Percentiles rank a stretch among this genome's conserved stretches.
Conservation (phyloP, 2,888 invertebrate genomes). For the Lissocephala sabroskyi region DNA sequence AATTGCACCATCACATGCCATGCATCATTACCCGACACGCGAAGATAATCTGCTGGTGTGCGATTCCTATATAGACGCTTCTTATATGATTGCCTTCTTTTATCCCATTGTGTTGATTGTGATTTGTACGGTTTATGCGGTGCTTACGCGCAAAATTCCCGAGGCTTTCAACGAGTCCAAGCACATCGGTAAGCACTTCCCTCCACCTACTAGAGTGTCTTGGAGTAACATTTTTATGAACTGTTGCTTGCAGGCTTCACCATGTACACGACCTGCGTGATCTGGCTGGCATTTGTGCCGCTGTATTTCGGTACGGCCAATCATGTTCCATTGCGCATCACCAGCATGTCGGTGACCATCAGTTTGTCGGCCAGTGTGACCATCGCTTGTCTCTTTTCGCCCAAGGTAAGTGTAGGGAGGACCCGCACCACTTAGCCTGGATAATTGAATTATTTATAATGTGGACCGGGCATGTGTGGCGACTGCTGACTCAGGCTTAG, state of each 20-base stretch:
- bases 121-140: conserved; percentile 96
- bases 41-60: conserved; percentile 95
- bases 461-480: no score
- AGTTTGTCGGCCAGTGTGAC: conserved; percentile 95
- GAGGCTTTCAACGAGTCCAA: conserved; percentile 99
- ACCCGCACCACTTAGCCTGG: no score
- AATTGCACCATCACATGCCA: conserved; percentile 90
- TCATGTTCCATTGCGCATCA: conserved; percentile 92
- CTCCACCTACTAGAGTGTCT: background rate
- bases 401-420: conserved; percentile 89
- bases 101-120: conserved; percentile 93
- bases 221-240: no score
- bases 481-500: no score
- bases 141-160: conserved; percentile 95
- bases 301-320: conserved; percentile 96
- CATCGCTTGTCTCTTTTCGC: conserved; percentile 92
- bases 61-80: conserved; percentile 91
- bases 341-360: conserved; percentile 96
- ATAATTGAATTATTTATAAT: no score
- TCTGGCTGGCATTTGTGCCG: conserved; percentile 98
- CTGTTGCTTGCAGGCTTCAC: conserved; percentile 87
- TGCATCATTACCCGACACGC: conserved; percentile 91
- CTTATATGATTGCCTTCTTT: conserved; percentile 94
- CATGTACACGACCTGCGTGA: conserved; percentile 98
- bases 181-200: conserved; percentile 84